Evolutionary conservation across 2,888 invertebrate genomes (phyloP).

Genomic region (Cancer borealis): DNA sequence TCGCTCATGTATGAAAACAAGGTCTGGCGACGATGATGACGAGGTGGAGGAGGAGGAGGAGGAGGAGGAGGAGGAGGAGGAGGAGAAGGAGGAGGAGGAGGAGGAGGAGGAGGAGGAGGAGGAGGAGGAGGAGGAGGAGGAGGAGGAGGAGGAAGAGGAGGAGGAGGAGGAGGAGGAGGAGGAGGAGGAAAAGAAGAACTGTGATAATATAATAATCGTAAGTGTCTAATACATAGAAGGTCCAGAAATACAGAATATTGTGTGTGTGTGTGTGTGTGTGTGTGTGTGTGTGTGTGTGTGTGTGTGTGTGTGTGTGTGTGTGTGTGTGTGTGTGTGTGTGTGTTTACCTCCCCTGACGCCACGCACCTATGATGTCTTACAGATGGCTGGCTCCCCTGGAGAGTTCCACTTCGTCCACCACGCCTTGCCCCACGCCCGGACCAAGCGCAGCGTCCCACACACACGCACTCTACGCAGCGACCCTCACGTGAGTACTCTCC

Average conservation of each 20-base stretch:
- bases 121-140: not conserved
- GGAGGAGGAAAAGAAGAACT: not conserved
- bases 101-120: not conserved
- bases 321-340: slow-evolving; percentile 23
- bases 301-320: slow-evolving; percentile 20
- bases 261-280: not conserved
- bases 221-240: too few relatives aligned
- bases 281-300: slow-evolving; percentile 5
- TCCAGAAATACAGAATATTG: not conserved
- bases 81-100: not conserved
- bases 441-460: slow-evolving; percentile 93
- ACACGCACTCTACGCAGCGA: slow-evolving; percentile 92
- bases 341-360: not conserved
- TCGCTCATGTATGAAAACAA: too few relatives aligned
- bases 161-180: not conserved
- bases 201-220: not conserved
- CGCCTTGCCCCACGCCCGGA: slow-evolving; percentile 92
- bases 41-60: too few relatives aligned
- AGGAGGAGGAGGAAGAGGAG: not conserved
- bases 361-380: slow-evolving; percentile 84
- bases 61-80: too few relatives aligned
- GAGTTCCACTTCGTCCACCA: slow-evolving; percentile 97
- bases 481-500: slow-evolving; percentile 90
- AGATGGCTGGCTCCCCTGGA: slow-evolving; percentile 93
- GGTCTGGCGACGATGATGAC: too few relatives aligned